A percentile compares a stretch with the other conserved stretches of the same genome.
phyloP scores from a whole-genome alignment of 2,113 vertebrate species.

The Chroicocephalus ridibundus region DNA sequence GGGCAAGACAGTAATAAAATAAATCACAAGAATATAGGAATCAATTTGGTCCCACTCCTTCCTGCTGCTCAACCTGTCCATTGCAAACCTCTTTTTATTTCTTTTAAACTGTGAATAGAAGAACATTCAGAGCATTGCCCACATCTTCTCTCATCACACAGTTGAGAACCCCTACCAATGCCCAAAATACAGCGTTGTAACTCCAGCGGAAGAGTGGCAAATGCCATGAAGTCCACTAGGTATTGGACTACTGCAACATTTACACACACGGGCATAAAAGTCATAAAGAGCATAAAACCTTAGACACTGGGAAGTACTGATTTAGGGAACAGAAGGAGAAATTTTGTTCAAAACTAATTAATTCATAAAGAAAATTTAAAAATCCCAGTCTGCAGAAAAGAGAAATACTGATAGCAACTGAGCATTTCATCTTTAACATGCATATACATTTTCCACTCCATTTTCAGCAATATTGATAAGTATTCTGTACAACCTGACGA shows the following conservation, averaged over 20 bases:
- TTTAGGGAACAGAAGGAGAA: neutral
- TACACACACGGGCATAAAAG: neutral
- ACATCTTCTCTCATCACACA: neutral
- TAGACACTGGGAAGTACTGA: neutral
- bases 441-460: neutral
- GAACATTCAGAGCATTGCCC: neutral
- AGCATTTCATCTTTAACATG: neutral
- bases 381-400: neutral
- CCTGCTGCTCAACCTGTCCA: neutral
- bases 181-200: neutral
- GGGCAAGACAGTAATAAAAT: neutral
- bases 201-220: neutral
- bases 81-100: neutral
- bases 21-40: neutral
- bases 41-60: neutral
- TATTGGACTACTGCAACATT: neutral
- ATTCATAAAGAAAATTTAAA: neutral
- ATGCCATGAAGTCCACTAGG: neutral
- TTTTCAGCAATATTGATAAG: neutral
- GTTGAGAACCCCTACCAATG: neutral
- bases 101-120: neutral
- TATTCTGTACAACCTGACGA: neutral
- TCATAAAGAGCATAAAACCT: neutral
- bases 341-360: neutral
- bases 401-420: neutral